These are phyloP conservation scores for Protonibea diacanthus DNA, from an alignment of 2,797 vertebrate genomes.

Conservation along the genomic window DNA sequence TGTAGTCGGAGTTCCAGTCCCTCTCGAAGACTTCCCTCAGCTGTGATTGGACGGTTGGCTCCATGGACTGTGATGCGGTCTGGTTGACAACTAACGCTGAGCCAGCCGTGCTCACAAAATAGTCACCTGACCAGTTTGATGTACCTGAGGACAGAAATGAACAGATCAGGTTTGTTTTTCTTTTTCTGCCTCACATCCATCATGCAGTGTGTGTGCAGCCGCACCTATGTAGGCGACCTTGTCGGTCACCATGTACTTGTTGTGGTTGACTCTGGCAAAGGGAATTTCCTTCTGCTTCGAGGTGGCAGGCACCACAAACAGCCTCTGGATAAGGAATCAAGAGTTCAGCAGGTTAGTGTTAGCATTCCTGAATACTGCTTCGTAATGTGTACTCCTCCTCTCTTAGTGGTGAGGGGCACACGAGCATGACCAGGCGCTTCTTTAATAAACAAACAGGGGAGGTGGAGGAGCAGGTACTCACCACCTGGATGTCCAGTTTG, in stretches of 20 bases:
- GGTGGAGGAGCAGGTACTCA: slow-evolving; percentile 69
- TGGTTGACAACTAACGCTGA: slow-evolving; percentile 91
- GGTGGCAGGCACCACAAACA: slow-evolving; percentile 89
- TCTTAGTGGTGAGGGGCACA: background rate
- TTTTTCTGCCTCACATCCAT: background rate
- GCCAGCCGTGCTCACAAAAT: slow-evolving; percentile 91
- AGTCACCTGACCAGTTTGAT: slow-evolving; percentile 96
- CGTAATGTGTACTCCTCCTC: background rate
- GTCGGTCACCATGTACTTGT: slow-evolving; percentile 98
- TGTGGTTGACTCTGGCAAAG: slow-evolving; percentile 93
- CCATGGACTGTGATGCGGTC: slow-evolving; percentile 41
- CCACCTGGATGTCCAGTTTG: slow-evolving; percentile 90
- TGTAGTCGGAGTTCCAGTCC: slow-evolving; percentile 92
- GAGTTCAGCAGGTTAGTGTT: background rate
- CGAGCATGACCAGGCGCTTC: background rate
- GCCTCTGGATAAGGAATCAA: slow-evolving; percentile 80
- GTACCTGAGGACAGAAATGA: slow-evolving; percentile 84
- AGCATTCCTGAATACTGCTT: rapidly evolving
- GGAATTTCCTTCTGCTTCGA: slow-evolving; percentile 88
- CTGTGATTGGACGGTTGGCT: slow-evolving; percentile 83
- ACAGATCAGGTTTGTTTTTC: background rate
- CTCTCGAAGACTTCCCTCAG: slow-evolving; percentile 88
- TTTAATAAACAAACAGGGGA: background rate
- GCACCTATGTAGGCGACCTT: slow-evolving; percentile 91
- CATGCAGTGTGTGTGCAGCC: slow-evolving; percentile 5